Evolutionary conservation across 2,888 invertebrate genomes (phyloP), one percentile per base, ranked within the genome.

Genomic region (Xanthorhoe designata): DNA sequence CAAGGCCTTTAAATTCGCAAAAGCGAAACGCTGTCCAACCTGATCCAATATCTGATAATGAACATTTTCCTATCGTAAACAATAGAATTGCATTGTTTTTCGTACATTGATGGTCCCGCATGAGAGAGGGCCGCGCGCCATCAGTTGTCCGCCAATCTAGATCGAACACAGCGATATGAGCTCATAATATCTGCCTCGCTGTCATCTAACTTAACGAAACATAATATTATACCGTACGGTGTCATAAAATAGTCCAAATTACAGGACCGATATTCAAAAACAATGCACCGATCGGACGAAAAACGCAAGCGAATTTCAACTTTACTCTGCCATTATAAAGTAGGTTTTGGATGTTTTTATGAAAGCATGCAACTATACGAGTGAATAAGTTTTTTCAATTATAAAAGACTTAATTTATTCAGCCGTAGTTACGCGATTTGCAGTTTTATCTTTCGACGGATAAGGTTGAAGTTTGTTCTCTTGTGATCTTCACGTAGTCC

Each of bases 221-320:
- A 84, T 83, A n/a, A n/a, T n/a, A 85, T 84, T 85, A 86, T 85
- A 85, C 85, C 82, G 83, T 82, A 87, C 84, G 81, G 82, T 79
- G 83, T 89, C 89, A 88, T 90, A 90, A 91, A 90, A 86, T 89
- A 87, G 83, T 81, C 87, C 83, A 90, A 91, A 91, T 91, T 90
- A 90, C 88, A 85, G 80, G 79, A 82, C 86, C 88, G 84, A 90
- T 89, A 88, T 85, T 85, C 88, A 87, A 90, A 91, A 91, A 91
- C 90, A 91, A 92, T 89, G 86, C 82, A 79, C 82, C 74, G 84
- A 87, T 87, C 86, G 73, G 70, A 66, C 61, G 56, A 66, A 68
- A 71, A 69, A 54, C 45, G 15, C 75, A 77, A 63, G 19, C 73
- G 29, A 89, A 71, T 82, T 70, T 79, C 60, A 66, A 78, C 84